A percentile compares a stretch with the other conserved stretches of the same genome.
Evolutionary conservation across 2,113 vertebrate species (phyloP).

Genomic region (Nicator chloris): DNA sequence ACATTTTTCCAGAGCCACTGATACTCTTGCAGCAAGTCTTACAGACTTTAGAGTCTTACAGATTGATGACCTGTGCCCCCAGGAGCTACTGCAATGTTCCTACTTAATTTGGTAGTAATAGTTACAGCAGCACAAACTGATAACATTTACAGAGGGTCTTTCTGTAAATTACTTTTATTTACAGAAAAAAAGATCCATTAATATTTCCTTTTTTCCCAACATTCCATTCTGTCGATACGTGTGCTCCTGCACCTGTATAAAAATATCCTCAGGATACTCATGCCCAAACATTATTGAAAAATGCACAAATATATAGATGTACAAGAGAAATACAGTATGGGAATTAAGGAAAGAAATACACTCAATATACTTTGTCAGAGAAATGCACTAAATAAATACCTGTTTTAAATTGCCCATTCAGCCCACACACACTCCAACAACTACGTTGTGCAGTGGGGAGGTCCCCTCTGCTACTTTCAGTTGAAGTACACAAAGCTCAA

Average conservation of each 20-base stretch:
- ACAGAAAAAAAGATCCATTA: neutral
- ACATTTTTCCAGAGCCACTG: conserved; percentile 20
- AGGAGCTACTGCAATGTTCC: neutral
- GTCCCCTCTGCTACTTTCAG: neutral
- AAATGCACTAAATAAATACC: neutral
- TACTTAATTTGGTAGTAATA: neutral
- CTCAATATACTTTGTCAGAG: neutral
- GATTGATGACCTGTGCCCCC: neutral
- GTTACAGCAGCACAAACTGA: neutral
- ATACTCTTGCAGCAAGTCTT: neutral
- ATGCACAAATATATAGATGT: neutral
- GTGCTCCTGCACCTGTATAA: neutral
- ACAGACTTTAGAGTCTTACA: neutral
- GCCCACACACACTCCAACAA: neutral
- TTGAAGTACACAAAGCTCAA: neutral
- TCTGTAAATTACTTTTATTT: neutral
- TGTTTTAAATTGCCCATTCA: neutral
- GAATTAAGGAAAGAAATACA: neutral
- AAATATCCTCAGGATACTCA: neutral
- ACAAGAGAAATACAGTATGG: neutral
- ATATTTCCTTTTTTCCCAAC: neutral
- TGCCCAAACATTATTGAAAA: neutral
- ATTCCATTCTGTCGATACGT: neutral
- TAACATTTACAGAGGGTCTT: neutral
- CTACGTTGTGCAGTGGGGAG: rapidly evolving